Conservation (phyloP, 2,888 invertebrate species). For the Priocnemis perturbator region DNA sequence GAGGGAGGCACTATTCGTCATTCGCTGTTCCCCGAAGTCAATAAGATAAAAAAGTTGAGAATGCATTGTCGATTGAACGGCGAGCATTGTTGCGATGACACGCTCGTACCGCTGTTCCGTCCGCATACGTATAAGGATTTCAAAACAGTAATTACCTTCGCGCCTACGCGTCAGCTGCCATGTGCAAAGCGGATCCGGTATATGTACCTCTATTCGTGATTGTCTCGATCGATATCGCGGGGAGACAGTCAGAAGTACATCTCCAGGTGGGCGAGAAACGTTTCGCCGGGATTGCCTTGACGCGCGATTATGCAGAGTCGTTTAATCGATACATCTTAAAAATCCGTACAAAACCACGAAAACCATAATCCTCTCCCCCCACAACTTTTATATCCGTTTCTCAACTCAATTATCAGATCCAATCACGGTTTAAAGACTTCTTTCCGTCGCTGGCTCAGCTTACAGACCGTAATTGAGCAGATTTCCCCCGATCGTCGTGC, state of each 20-base stretch:
- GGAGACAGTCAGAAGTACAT: neutral
- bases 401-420: no score
- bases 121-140: slow-evolving; percentile 43
- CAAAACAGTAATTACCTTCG: slow-evolving; percentile 54
- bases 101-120: slow-evolving; percentile 22
- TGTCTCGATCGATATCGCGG: slow-evolving; percentile 44
- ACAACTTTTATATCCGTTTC: no score
- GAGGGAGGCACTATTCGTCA: no score
- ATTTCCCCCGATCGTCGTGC: no score
- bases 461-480: no score
- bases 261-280: slow-evolving; percentile 2
- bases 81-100: slow-evolving; percentile 48
- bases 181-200: slow-evolving; percentile 27
- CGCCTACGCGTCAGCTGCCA: slow-evolving; percentile 44
- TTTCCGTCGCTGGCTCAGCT: no score
- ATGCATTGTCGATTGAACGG: slow-evolving; percentile 23
- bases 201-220: slow-evolving; percentile 30
- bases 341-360: no score
- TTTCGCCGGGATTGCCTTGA: no score
- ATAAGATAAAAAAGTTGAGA: no score
- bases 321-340: slow-evolving; percentile 4
- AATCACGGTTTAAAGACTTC: no score
- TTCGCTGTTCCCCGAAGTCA: no score
- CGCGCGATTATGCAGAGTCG: neutral
- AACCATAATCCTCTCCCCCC: no score